Evolutionary conservation across 1,140 invertebrate species (phyloP), one percentile per base, ranked within the genome.

Genomic region (Pseudoatta argentina): DNA sequence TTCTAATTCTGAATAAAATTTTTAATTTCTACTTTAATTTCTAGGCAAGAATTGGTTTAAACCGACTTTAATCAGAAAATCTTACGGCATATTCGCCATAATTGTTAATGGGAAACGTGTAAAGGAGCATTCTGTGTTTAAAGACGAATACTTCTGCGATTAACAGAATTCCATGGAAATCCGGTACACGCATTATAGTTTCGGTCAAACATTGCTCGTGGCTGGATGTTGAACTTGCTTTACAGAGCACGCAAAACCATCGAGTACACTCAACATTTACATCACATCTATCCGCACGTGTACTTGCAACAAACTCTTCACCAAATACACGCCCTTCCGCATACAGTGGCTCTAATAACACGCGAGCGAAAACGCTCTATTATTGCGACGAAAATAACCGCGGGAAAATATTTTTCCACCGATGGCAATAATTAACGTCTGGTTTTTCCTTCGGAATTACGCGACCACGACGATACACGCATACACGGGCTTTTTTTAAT

Each of bases 171-270:
- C 30, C 18, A 7, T 7, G 55, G 10, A 73, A 83, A 83, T 83
- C 55, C 39, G 55, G 14, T 5, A 30, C 34, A 16, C 27, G 55
- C 57, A 75, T 79, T 67, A 67, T 66, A 79, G 51, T 83, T 75
- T 83, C 69, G 69, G 55, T 83, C 69, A 63, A 75, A 83, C 79
- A 83, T 61, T 39, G 55, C 69, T 75, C 18, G 44, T n/a, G 69
- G 79, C 79, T 21, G 21, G 55, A 75, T 83, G 79, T 83, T 75
- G 61, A 83, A 83, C 69, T 75, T 83, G 79, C 79, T 83, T 51
- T 34, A 83, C 55, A 48, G 24, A n/a, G 27, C 55, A 73, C 69
- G 59, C 79, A 75, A 83, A 83, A 83, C 44, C 79, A 75, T 83
- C 79, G 69, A 73, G 79, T 55, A 61, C 39, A 83, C 57, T 73